A percentile compares a stretch with the other conserved stretches of the same genome.
Conservation (phyloP, 2,113 vertebrate genomes). For the Phylloscopus trochiloides region DNA sequence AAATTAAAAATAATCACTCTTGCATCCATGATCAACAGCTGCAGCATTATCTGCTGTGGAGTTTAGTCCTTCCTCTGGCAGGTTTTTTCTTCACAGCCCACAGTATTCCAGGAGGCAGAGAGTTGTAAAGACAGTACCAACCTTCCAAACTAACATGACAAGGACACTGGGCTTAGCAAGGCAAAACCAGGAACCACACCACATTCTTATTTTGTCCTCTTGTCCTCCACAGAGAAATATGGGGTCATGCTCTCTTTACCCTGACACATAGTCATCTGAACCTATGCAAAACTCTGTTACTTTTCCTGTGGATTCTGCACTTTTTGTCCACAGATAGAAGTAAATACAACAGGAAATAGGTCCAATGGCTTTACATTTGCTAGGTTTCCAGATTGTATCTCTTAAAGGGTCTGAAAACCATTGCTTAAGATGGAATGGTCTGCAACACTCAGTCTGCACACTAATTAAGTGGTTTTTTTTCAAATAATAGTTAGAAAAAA, state of each 20-base stretch:
- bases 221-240: neutral
- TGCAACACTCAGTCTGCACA: neutral
- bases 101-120: neutral
- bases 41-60: neutral
- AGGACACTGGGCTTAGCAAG: neutral
- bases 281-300: neutral
- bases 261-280: neutral
- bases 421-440: neutral
- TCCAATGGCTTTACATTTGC: neutral
- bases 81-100: neutral
- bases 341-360: neutral
- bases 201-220: neutral
- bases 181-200: neutral
- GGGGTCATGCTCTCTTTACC: neutral
- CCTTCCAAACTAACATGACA: neutral
- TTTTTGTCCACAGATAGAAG: neutral
- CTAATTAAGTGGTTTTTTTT: neutral
- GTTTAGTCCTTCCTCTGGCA: neutral
- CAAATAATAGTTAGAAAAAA: neutral
- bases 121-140: neutral
- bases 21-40: neutral
- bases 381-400: neutral
- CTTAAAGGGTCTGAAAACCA: neutral
- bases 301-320: neutral
- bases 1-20: neutral